Base-by-base conservation (phyloP, 2,888 invertebrate genomes). In the Ligdia adustata region DNA sequence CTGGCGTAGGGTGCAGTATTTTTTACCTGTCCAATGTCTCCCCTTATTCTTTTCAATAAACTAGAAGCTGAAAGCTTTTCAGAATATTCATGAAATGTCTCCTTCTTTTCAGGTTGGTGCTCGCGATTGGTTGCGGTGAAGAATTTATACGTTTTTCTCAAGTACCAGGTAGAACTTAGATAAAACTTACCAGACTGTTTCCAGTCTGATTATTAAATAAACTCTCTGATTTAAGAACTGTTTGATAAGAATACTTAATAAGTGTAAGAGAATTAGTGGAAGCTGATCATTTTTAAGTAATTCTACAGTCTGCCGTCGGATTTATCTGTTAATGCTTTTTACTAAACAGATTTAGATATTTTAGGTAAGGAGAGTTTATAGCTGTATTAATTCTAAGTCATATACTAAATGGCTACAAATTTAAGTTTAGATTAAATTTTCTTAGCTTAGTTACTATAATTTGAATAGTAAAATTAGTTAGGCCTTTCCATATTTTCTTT, bases 31-130 rank as follows among this genome's bases (percentile, higher is more conserved):
- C 61, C 44, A 57, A 57, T 50, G 57, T 63, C 60, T 60, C 62
- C 65, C 60, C 63, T 62, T 61, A 74, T 75, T 74, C 76, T 75
- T 84, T 85, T 83, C 83, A 86, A 86, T 87, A 84, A 87, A 82
- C 75, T 82, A 76, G 64, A 56, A 70, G 41, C 72, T 85, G 79
- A 88, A 83, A 85, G 82, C 80, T 60, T 79, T 73, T 69, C 73
- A 68, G 87, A 88, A 88, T 90, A 90, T 90, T 90, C 87, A 90
- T 87, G 85, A 81, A 75, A 67, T 73, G 76, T 82, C 81, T 82
- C 70, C 27, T 82, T 82, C 80, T 79, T 85, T 88, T 79, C 90
- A 90, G 87, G 88, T 86, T 75, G 77, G 82, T 78, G 79, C 75
- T 67, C 83, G 75, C 76, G 74, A 77, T 79, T 71, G 75, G 64